Evolutionary conservation across 2,888 invertebrate species (phyloP).

Genomic region (Sinelater perroti): DNA sequence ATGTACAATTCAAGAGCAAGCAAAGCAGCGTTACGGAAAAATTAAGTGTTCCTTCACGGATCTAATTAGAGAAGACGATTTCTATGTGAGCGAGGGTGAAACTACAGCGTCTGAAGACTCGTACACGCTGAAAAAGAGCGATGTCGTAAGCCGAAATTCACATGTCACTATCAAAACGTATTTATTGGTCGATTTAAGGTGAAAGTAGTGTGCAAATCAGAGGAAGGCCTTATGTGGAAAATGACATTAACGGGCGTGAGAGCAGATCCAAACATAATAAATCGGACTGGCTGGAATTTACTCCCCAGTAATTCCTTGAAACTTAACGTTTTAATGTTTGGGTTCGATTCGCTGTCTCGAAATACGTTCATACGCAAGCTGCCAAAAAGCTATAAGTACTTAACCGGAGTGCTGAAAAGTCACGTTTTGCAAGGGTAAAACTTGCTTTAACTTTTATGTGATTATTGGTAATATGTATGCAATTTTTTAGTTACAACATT

Average conservation of each 20-base stretch:
- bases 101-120: constrained; percentile 63
- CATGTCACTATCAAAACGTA: background rate
- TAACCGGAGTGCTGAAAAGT: constrained; percentile 69
- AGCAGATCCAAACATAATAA: constrained; percentile 59
- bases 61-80: constrained; percentile 74
- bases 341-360: constrained; percentile 87
- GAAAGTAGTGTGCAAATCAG: constrained; percentile 69
- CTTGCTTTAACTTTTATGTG: background rate
- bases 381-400: constrained; percentile 76
- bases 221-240: constrained; percentile 68
- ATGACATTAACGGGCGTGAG: constrained; percentile 72
- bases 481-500: constrained; percentile 73
- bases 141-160: constrained; percentile 62
- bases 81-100: constrained; percentile 64
- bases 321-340: constrained; percentile 83
- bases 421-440: constrained; percentile 74
- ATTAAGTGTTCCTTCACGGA: constrained; percentile 72
- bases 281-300: constrained; percentile 62
- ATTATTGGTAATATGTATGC: too few species aligned
- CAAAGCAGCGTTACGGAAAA: constrained; percentile 58
- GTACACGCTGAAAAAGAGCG: constrained; percentile 72
- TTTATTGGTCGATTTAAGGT: constrained; percentile 56
- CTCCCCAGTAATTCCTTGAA: constrained; percentile 62
- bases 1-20: constrained; percentile 64
- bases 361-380: constrained; percentile 82